phyloP scores from a whole-genome alignment of 2,797 vertebrate species.

The Diplodus puntazzo region DNA sequence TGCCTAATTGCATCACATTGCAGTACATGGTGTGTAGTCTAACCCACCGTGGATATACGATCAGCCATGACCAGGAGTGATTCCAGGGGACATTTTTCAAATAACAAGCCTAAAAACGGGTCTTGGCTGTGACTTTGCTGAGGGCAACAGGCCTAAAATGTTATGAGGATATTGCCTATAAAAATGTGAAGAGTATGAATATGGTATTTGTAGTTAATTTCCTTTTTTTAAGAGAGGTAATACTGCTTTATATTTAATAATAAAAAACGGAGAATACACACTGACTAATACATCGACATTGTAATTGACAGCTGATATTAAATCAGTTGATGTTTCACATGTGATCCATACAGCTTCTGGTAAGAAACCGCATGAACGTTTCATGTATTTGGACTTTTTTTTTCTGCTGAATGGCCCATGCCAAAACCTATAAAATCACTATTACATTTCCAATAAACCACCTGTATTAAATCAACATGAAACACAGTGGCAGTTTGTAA shows the following conservation, averaged over 20 bases:
- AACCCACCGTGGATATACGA: not conserved
- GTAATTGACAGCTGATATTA: not conserved
- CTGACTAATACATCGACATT: not conserved
- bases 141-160: not conserved
- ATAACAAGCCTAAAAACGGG: not conserved
- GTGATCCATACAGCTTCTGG: not conserved
- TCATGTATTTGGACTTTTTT: not conserved
- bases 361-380: not conserved
- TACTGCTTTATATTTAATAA: not conserved
- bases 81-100: not conserved
- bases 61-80: not conserved
- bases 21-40: constrained; percentile 24
- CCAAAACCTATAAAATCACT: constrained; percentile 2
- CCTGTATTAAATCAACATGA: not conserved
- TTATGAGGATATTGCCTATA: not conserved
- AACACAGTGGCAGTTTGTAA: not conserved
- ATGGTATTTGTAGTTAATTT: not conserved
- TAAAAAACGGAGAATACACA: not conserved
- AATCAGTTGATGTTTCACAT: not conserved
- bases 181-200: not conserved
- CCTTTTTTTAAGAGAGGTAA: not conserved
- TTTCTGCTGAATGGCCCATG: not conserved
- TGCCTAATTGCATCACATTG: not conserved
- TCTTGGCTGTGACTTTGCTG: too few species aligned
- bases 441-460: not conserved